phyloP scores from a whole-genome alignment of 2,113 vertebrate genomes.

The Columba janthina region DNA sequence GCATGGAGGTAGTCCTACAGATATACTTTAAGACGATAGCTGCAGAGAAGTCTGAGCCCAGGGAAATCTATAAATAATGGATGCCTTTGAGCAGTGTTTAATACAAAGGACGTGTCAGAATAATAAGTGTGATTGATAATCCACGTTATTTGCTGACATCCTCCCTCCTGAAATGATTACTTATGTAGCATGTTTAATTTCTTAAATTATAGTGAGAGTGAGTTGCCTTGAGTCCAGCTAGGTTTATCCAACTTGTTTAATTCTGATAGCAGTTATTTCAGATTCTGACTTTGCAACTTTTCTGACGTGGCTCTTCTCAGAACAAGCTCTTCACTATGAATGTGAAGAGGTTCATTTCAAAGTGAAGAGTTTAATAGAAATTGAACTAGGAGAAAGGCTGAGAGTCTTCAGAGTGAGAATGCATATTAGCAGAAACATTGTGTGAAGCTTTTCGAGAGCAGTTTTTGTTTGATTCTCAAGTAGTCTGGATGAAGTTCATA shows the following conservation, averaged over 20 bases:
- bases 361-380: neutral
- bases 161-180: neutral
- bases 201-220: neutral
- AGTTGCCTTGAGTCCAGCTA: neutral
- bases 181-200: neutral
- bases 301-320: neutral
- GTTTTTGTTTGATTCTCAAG: neutral
- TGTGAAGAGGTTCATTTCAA: neutral
- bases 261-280: neutral
- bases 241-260: neutral
- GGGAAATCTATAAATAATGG: neutral
- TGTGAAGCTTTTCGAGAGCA: neutral
- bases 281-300: neutral
- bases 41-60: neutral
- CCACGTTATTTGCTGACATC: neutral
- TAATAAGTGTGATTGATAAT: conserved; percentile 16
- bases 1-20: neutral
- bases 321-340: neutral
- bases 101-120: neutral
- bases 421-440: neutral
- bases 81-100: neutral
- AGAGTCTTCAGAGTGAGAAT: neutral
- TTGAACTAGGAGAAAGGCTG: neutral
- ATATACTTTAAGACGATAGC: neutral
- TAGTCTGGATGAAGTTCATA: neutral